Conservation (phyloP, 2,888 invertebrate species). For the Tipula helvola region DNA sequence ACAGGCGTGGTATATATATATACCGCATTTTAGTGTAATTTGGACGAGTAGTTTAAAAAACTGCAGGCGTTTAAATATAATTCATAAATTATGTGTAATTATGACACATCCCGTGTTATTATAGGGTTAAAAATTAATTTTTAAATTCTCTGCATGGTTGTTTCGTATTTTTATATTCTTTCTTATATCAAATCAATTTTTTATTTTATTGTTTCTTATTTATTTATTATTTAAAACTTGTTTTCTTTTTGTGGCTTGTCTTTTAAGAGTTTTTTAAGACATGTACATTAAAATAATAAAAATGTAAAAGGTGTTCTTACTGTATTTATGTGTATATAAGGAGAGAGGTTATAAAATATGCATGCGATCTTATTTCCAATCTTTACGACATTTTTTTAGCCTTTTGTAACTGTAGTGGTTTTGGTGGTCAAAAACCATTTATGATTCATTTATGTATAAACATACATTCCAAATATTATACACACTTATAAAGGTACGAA, state of each 20-base stretch:
- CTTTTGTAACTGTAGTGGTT: neutral
- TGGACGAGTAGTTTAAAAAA: neutral
- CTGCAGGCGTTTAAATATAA: neutral
- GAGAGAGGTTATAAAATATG: neutral
- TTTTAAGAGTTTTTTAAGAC: neutral
- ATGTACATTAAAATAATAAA: neutral
- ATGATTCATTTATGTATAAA: neutral
- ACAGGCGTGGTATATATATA: neutral
- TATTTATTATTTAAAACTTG: neutral
- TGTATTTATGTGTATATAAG: neutral
- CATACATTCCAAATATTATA: neutral
- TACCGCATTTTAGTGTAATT: neutral
- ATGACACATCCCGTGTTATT: neutral
- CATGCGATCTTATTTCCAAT: constrained; percentile 4
- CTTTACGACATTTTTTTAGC: neutral
- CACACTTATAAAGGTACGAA: neutral
- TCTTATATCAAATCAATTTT: neutral
- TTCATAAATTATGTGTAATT: neutral
- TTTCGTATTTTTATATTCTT: neutral
- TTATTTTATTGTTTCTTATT: neutral
- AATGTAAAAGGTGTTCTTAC: neutral
- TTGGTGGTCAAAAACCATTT: neutral
- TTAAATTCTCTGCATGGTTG: neutral
- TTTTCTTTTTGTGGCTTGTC: neutral
- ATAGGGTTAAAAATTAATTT: neutral